Conservation (phyloP, 1,140 invertebrate species). For the Apis dorsata region DNA sequence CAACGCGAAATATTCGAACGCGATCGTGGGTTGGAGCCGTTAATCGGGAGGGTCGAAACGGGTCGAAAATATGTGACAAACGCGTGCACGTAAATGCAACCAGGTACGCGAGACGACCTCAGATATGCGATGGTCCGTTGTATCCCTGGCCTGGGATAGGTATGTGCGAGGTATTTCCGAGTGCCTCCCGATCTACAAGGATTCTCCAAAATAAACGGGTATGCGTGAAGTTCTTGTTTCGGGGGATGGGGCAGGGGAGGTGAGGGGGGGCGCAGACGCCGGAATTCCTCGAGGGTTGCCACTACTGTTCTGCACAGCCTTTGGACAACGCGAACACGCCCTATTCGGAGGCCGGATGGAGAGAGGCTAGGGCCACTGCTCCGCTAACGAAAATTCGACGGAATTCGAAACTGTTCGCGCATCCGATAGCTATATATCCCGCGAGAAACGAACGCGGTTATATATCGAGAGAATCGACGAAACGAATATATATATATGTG, state of each 20-base stretch:
- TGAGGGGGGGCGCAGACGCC: slow-evolving; percentile 29
- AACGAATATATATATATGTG: slow-evolving; percentile 16
- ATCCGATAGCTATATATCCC: slow-evolving; percentile 29
- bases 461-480: background rate
- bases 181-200: slow-evolving; percentile 52
- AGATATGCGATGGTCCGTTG: slow-evolving; percentile 59
- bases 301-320: slow-evolving; percentile 54
- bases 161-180: slow-evolving; percentile 66
- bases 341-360: background rate
- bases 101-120: slow-evolving; percentile 54
- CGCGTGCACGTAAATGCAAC: slow-evolving; percentile 40
- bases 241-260: background rate
- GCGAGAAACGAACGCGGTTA: background rate
- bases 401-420: slow-evolving; percentile 57
- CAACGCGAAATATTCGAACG: background rate
- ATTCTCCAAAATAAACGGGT: slow-evolving; percentile 66
- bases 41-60: slow-evolving; percentile 40
- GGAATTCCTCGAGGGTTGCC: slow-evolving; percentile 57
- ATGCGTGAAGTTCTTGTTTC: slow-evolving; percentile 68
- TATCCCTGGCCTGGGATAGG: slow-evolving; percentile 34
- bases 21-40: background rate
- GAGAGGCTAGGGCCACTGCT: background rate
- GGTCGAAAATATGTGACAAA: slow-evolving; percentile 57
- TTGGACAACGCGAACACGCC: slow-evolving; percentile 57
- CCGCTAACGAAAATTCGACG: slow-evolving; percentile 55